phyloP scores from a whole-genome alignment of 2,888 invertebrate species.

The Chrysodeixis includens region DNA sequence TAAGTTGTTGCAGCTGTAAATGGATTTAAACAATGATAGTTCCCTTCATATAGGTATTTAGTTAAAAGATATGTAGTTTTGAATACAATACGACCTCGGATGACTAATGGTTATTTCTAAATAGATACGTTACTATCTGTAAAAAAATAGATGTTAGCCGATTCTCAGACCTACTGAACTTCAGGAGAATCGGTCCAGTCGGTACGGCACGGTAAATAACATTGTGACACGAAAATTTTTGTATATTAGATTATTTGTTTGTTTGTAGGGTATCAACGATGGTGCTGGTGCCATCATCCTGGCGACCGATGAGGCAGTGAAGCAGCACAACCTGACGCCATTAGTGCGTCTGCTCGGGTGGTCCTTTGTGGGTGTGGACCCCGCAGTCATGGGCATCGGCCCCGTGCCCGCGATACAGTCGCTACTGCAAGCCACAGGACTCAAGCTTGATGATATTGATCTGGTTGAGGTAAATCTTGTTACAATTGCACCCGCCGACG shows the following conservation, averaged over 20 bases:
- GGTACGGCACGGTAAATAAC: no score
- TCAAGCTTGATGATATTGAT: slow-evolving; percentile 95
- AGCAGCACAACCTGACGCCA: slow-evolving; percentile 92
- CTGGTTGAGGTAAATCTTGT: slow-evolving; percentile 93
- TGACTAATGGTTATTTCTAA: no score
- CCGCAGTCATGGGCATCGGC: slow-evolving; percentile 98
- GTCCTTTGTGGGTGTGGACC: slow-evolving; percentile 97
- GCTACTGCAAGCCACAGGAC: slow-evolving; percentile 93
- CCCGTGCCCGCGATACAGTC: slow-evolving; percentile 98
- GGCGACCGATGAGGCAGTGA: slow-evolving; percentile 96
- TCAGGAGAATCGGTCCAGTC: no score
- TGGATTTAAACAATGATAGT: neutral
- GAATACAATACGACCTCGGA: no score
- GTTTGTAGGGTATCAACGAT: slow-evolving; percentile 96
- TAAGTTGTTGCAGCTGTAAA: neutral
- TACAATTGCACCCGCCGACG: no score
- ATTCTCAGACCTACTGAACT: no score
- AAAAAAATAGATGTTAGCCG: no score
- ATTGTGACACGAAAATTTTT: no score
- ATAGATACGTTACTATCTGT: no score
- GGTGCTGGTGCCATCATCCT: slow-evolving; percentile 97
- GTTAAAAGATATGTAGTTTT: no score
- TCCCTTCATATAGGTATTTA: neutral
- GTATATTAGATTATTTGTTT: neutral
- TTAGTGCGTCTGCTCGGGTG: slow-evolving; percentile 96